These are phyloP conservation scores for Hemicentrotus pulcherrimus DNA, from an alignment of 35 echinoderm and acorn worm genomes.

Conservation along the genomic window DNA sequence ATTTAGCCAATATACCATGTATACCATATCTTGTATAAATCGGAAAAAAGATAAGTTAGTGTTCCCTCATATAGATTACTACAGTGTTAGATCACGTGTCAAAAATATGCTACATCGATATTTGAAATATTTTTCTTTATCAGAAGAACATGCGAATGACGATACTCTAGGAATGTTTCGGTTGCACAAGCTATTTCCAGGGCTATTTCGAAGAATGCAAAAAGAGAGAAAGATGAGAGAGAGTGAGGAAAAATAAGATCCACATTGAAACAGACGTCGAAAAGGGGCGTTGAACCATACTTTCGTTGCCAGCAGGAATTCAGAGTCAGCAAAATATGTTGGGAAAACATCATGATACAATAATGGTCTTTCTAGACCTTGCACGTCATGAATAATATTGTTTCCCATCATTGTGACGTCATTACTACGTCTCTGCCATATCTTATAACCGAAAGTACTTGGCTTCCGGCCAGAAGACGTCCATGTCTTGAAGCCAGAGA, in stretches of 20 bases:
- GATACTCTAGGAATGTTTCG: background rate
- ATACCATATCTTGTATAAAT: too few species aligned
- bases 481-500: background rate
- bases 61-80: too few species aligned
- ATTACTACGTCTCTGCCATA: background rate
- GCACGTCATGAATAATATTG: background rate
- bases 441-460: background rate
- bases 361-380: background rate
- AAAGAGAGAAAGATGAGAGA: background rate
- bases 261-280: background rate
- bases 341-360: background rate
- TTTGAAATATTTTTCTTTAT: too few species aligned
- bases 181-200: background rate
- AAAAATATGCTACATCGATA: too few species aligned
- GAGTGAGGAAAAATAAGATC: too few species aligned
- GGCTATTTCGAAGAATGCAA: background rate
- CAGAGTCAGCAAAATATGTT: background rate
- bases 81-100: too few species aligned
- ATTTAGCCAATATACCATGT: too few species aligned
- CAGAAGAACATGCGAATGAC: too few species aligned
- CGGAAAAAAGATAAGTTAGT: too few species aligned
- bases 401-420: background rate
- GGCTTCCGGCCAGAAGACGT: background rate
- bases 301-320: background rate
- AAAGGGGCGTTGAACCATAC: background rate